Evolutionary conservation across 1,140 invertebrate species (phyloP), one percentile per base, ranked within the genome.

Genomic region (Marisa cornuarietis): DNA sequence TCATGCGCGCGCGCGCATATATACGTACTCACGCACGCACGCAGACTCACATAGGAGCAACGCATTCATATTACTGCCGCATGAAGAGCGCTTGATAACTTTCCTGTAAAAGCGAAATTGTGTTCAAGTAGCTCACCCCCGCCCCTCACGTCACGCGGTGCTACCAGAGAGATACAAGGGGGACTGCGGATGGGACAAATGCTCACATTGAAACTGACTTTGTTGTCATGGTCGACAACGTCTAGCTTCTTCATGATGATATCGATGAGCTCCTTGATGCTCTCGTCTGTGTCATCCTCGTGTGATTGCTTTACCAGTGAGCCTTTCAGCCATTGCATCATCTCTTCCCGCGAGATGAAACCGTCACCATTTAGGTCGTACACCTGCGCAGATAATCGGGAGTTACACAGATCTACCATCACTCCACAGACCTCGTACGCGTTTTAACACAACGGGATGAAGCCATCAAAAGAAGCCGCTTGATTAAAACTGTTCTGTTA

Each of bases 251-350:
- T 88, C 20, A 89, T 72, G 54, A 82, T 71, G 20, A 87, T 79
- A 80, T 97, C 96, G 24, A 96, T 94, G 87, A 97, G 92, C 85
- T 97, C 96, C 93, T 95, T 94, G 0, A 97, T 95, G 22, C 95
- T 95, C 91, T 98, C 96, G 84, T 98, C 96, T 0, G 96, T 95
- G 87, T 98, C 96, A 88, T 98, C 96, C 77, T 95, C 95, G 8
- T 84, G 80, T 22, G 93, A 91, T 69, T 90, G 91, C 88, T 89
- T 83, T 75, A 87, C 81, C 24, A 83, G 62, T 61, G 72, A 82
- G 80, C 31, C 71, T 87, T 94, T 95, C 11, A 98, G 92, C 80
- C 97, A 91, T 75, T 94, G 94, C 88, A 97, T 97, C 86, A 91
- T 90, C 79, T 91, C 90, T 79, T 91, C 90, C 78, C 89, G 79